A percentile compares a stretch with the other conserved stretches of the same genome.
Conservation (phyloP, 2,888 invertebrate species). For the Ecliptopera silaceata region DNA sequence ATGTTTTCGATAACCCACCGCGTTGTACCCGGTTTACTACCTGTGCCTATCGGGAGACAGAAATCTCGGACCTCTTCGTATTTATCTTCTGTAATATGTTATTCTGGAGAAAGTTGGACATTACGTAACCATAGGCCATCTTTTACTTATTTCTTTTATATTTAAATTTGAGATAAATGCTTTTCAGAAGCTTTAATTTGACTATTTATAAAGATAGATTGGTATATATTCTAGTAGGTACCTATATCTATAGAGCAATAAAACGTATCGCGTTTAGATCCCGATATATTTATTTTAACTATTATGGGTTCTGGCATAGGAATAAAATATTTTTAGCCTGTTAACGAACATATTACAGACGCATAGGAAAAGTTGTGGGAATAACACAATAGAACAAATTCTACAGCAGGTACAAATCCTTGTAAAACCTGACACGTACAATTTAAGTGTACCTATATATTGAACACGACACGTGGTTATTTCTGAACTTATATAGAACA, state of each 20-base stretch:
- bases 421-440: conserved; percentile 69
- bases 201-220: neutral
- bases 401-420: conserved; percentile 63
- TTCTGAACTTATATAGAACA: conserved; percentile 3
- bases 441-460: conserved; percentile 50
- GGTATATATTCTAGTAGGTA: too few species aligned
- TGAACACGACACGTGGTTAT: conserved; percentile 35
- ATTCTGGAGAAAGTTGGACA: conserved; percentile 55
- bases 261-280: too few species aligned
- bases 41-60: conserved; percentile 55
- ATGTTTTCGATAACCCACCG: conserved; percentile 56
- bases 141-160: conserved; percentile 33
- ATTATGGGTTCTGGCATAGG: neutral
- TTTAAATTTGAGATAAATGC: conserved; percentile 11
- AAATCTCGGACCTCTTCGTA: conserved; percentile 60
- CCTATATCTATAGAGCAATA: too few species aligned
- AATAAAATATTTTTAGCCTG: conserved; percentile 7
- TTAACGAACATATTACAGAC: conserved; percentile 26
- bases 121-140: conserved; percentile 36
- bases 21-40: conserved; percentile 46
- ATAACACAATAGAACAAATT: conserved; percentile 47
- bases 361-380: conserved; percentile 24
- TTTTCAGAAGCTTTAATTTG: conserved; percentile 6
- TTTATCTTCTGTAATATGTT: conserved; percentile 65
- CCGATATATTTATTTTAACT: too few species aligned